Evolutionary conservation across 2,888 invertebrate species (phyloP), one percentile per base, ranked within the genome.

Genomic region (Mechanitis mazaeus): DNA sequence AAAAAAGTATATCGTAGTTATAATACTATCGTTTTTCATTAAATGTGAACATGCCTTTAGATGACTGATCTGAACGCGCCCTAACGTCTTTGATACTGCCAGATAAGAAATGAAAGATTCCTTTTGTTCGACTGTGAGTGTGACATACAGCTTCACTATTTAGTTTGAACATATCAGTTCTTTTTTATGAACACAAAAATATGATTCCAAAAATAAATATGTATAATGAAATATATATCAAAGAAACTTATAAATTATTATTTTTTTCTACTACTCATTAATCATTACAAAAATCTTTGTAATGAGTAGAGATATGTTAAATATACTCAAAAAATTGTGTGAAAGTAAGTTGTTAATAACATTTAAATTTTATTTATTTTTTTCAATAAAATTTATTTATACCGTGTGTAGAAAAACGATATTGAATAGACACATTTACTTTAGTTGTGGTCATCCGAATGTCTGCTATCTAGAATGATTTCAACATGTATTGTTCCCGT

Each of bases 71-170:
- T 47, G 33, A 1, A 33, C 56, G 20, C n/a, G 3, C 46, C 46
- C 46, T 12, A 35, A 57, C 35, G 56, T 28, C 33, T 55, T 35
- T 45, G 54, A 54, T 45, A 33, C 55, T 35, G 20, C 4, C 69
- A 74, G 85, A 85, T 87, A 85, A 86, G 82, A 81, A 83, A 86
- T 84, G 85, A 83, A 82, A 85, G 81, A 83, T 83, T 81, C 75
- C 74, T 67, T 65, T 63, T 63, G 61, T 64, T 65, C 70, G 64
- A 70, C 72, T 67, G 28, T 31, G n/a, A 11, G 4, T 31, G 50
- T n/a, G 28, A 50, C 50, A 50, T 31, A 50, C 50, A 31, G 50
- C 31, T 50, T 50, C 2, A 35, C 35, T 31, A 50, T 9, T 9
- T 42, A 42, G 9, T 42, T 42, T 31, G 28, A 50, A 31, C 11